phyloP scores from a whole-genome alignment of 2,797 vertebrate species.

The Rhynchotus rufescens region DNA sequence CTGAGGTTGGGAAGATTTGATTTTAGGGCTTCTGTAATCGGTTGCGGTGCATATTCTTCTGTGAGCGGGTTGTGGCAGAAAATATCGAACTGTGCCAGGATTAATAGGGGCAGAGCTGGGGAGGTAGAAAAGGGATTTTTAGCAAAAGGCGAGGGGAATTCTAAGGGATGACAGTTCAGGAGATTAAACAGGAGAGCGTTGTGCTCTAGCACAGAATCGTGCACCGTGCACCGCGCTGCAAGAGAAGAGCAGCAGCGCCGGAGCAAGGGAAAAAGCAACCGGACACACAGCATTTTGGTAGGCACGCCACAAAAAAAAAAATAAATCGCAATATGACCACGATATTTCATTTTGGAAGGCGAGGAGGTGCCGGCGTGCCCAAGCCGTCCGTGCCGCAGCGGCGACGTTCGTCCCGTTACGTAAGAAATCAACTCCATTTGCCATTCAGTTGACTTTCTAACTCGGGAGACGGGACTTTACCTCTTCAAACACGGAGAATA shows the following conservation, averaged over 20 bases:
- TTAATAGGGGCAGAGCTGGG: neutral
- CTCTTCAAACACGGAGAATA: constrained; percentile 82
- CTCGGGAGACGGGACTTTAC: constrained; percentile 80
- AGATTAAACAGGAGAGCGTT: neutral
- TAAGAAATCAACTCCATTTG: constrained; percentile 72
- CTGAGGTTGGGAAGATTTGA: neutral
- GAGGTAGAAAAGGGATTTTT: neutral
- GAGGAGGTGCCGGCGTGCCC: too few species aligned
- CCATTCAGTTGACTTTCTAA: constrained; percentile 85
- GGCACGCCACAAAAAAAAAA: neutral
- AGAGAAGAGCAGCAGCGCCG: neutral
- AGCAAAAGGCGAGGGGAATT: neutral
- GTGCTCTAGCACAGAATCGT: neutral
- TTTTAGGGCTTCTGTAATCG: neutral
- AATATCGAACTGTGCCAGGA: rapidly evolving
- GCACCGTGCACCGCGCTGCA: neutral
- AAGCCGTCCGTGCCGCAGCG: neutral
- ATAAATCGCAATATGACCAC: neutral
- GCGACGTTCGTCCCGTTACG: constrained; percentile 32
- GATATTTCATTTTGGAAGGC: constrained; percentile 13
- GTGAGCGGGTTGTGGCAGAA: neutral
- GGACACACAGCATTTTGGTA: neutral
- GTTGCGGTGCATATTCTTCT: neutral
- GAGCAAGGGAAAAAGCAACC: neutral
- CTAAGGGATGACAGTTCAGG: neutral